Evolutionary conservation across 1,140 invertebrate genomes (phyloP).

Genomic region (Ruditapes philippinarum): DNA sequence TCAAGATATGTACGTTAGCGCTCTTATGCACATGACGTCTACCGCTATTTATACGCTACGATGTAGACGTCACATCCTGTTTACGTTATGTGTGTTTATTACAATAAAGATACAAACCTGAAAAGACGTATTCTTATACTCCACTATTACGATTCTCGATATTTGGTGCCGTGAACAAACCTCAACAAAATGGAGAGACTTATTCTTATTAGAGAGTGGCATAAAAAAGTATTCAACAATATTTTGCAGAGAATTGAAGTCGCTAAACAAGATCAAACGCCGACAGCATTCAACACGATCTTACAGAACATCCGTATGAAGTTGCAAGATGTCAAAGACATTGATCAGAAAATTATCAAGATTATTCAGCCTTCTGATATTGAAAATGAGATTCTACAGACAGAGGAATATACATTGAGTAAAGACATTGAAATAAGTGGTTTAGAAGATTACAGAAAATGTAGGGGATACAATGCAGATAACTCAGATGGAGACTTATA

Average conservation of each 20-base stretch:
- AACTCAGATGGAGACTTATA: not conserved
- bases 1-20: too few relatives aligned
- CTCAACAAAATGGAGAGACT: not conserved
- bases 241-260: not conserved
- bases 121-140: too few relatives aligned
- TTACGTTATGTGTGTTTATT: too few relatives aligned
- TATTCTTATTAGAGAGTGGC: not conserved
- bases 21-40: too few relatives aligned
- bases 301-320: not conserved
- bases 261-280: too few relatives aligned
- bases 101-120: too few relatives aligned
- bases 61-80: too few relatives aligned
- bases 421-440: not conserved
- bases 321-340: not conserved
- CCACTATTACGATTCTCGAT: too few relatives aligned
- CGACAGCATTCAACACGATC: not conserved
- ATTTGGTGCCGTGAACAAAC: constrained; percentile 11
- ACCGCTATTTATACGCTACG: too few relatives aligned
- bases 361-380: too few relatives aligned
- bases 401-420: not conserved
- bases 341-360: not conserved
- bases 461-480: too few relatives aligned
- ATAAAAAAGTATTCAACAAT: not conserved
- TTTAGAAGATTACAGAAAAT: not conserved
- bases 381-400: too few relatives aligned